A percentile compares a stretch with the other conserved stretches of the same genome.
Conservation (phyloP, 2,888 invertebrate genomes). For the Invenusta paracnida region DNA sequence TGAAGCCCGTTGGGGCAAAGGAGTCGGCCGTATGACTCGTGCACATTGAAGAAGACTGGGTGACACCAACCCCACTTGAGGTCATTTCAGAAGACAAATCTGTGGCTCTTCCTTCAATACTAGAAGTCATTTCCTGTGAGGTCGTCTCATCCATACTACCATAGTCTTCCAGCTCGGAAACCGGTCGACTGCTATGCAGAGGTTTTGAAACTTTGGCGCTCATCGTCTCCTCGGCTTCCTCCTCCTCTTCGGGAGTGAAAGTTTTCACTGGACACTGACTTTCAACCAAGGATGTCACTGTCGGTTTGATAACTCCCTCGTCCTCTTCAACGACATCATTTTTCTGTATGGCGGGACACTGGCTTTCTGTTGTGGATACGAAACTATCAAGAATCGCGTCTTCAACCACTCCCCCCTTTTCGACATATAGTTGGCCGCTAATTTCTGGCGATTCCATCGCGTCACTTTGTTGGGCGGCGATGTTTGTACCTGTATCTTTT, state of each 20-base stretch:
- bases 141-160: not conserved
- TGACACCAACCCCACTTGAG: not conserved
- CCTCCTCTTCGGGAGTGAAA: not conserved
- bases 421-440: not conserved
- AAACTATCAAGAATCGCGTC: not conserved
- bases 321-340: not conserved
- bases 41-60: not conserved
- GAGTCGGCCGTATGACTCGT: not conserved
- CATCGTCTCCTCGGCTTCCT: not conserved
- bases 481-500: not conserved
- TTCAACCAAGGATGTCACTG: not conserved
- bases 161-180: not conserved
- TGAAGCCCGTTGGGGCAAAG: not conserved
- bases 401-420: not conserved
- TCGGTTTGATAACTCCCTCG: not conserved
- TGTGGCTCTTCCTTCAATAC: not conserved
- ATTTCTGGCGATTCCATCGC: conserved; percentile 3
- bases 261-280: not conserved
- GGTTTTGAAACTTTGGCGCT: not conserved
- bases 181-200: not conserved
- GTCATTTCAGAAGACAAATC: conserved; percentile 8
- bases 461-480: too few relatives aligned
- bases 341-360: not conserved
- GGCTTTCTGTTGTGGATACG: not conserved
- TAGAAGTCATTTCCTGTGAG: not conserved